These are phyloP conservation scores for Myzus persicae DNA, from an alignment of 1,140 invertebrate genomes.

Conservation along the genomic window DNA sequence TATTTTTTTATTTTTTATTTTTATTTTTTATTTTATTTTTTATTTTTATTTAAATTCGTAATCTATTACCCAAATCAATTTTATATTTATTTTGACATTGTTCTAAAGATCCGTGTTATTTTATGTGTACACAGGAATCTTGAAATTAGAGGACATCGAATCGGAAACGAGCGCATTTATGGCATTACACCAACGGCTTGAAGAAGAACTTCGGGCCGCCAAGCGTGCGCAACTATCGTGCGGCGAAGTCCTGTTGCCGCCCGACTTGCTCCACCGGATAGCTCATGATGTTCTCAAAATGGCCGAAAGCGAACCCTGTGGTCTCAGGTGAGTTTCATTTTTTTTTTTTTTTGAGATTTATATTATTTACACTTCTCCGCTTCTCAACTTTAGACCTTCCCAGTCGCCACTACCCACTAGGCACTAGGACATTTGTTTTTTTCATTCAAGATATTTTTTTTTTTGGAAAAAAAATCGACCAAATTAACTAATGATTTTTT, in stretches of 20 bases:
- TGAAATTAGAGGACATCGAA: conserved; percentile 60
- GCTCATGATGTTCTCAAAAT: conserved; percentile 78
- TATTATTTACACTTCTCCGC: neutral
- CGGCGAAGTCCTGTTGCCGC: conserved; percentile 81
- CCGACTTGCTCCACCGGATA: conserved; percentile 77
- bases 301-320: conserved; percentile 85
- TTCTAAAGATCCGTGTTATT: conserved; percentile 18
- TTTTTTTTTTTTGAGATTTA: conserved; percentile 35
- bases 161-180: conserved; percentile 61
- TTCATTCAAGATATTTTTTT: conserved; percentile 59
- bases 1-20: neutral
- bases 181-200: conserved; percentile 74
- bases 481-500: conserved; percentile 45
- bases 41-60: neutral
- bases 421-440: conserved; percentile 9
- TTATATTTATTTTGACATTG: neutral
- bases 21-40: neutral
- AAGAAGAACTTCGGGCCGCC: conserved; percentile 77
- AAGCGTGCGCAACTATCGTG: conserved; percentile 79
- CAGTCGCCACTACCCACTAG: too few relatives aligned
- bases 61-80: neutral
- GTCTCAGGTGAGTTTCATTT: conserved; percentile 68
- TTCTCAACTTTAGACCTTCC: neutral
- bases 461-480: neutral
- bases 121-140: conserved; percentile 55